Percentiles rank a stretch among this genome's conserved stretches.
Conservation (phyloP, 1,140 invertebrate genomes). For the Heliconius nattereri region DNA sequence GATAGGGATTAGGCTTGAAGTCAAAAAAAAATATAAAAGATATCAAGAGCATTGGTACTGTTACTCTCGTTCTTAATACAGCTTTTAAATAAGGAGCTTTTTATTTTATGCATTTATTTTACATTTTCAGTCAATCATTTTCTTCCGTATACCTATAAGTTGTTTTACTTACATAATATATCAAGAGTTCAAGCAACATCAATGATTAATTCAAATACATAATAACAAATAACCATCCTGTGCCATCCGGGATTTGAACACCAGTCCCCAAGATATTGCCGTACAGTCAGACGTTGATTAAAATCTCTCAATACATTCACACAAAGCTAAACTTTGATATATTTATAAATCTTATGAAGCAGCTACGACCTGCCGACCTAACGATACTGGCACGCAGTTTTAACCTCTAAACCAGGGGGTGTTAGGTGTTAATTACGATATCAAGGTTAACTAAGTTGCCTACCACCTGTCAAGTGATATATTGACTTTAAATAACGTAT, state of each 20-base stretch:
- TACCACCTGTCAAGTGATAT: conserved; percentile 81
- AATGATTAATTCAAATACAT: not conserved
- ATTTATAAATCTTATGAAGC: conserved; percentile 77
- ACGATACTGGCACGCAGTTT: conserved; percentile 33
- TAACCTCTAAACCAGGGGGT: conserved; percentile 36
- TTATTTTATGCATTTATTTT: too few relatives aligned
- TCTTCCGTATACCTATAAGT: too few relatives aligned
- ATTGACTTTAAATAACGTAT: conserved; percentile 80
- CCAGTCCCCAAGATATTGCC: conserved; percentile 51
- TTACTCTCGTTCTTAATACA: too few relatives aligned
- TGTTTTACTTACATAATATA: too few relatives aligned
- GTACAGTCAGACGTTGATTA: conserved; percentile 73
- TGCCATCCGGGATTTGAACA: conserved; percentile 53
- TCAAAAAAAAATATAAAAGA: too few relatives aligned
- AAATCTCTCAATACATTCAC: conserved; percentile 76
- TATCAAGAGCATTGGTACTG: too few relatives aligned
- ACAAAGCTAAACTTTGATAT: conserved; percentile 78
- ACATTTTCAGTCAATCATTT: too few relatives aligned
- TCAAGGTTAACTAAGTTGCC: conserved; percentile 43
- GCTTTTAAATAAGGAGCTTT: too few relatives aligned
- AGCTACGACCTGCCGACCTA: conserved; percentile 51
- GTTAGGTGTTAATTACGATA: conserved; percentile 50
- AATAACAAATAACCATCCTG: conserved; percentile 43
- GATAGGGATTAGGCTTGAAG: too few relatives aligned
- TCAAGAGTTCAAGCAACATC: too few relatives aligned